phyloP scores from a whole-genome alignment of 2,113 vertebrate species.

The Myotis lucifugus region DNA sequence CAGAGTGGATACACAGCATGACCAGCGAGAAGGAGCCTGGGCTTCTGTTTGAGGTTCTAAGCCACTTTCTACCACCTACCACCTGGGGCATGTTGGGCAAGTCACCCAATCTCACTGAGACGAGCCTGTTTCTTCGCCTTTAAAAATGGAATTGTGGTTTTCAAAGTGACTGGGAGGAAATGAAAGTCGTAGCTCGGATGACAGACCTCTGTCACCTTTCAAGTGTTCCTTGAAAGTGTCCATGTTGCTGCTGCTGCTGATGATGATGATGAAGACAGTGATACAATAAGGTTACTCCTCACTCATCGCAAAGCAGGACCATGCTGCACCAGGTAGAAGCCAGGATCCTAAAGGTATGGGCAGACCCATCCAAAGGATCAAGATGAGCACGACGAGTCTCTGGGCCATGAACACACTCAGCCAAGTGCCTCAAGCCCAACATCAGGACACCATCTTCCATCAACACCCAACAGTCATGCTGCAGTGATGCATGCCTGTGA shows the following conservation, averaged over 20 bases:
- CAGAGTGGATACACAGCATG: not conserved
- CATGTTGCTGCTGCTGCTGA: too few relatives aligned
- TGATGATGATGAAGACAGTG: not conserved
- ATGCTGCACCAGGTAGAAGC: not conserved
- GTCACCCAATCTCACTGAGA: not conserved
- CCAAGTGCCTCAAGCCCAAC: not conserved
- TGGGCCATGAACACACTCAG: not conserved
- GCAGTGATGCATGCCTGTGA: not conserved
- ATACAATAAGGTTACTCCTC: not conserved
- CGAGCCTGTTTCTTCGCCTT: not conserved
- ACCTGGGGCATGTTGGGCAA: not conserved
- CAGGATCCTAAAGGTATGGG: not conserved
- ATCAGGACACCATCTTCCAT: not conserved
- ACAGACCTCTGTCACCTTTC: not conserved
- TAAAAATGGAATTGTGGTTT: not conserved
- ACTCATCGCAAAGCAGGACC: not conserved
- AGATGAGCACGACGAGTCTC: not conserved
- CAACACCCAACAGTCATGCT: not conserved
- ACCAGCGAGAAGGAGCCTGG: not conserved
- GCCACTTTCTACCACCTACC: not conserved
- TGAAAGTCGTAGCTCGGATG: not conserved
- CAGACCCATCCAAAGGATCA: not conserved
- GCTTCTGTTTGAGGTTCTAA: not conserved
- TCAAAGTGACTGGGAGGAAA: not conserved
- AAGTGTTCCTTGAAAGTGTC: not conserved